Evolutionary conservation across 2,888 invertebrate genomes (phyloP), one percentile per base, ranked within the genome.

Genomic region (Thecophora atra): DNA sequence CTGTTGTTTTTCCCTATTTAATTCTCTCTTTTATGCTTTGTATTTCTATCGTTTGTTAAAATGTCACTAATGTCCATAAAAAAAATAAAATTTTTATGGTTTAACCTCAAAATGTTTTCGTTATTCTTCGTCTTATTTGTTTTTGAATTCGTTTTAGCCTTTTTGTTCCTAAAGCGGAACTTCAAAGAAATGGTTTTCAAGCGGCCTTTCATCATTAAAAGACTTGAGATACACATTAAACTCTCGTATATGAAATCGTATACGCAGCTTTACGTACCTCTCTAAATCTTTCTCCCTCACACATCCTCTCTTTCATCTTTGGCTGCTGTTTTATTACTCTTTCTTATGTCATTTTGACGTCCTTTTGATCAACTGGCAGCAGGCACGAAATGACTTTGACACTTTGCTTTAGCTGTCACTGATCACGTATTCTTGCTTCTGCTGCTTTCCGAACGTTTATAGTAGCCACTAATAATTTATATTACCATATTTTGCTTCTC

Each of bases 391-490:
- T 62, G 70, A 62, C 63, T 62, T 70, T 70, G 63, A 70, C 70
- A 70, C 62, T 63, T 63, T 15, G 63, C 70, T 62, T 70, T 52
- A 63, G 70, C 70, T 70, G 63, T 63, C 70, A 70, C 30, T 62
- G 62, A 21, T 51, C 37, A 37, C 70, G 70, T 52, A 51, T 15
- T n/a, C n/a, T n/a, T 26, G 51, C 70, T 47, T 58, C 11, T 58
- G 6, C n/a, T 47, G 15, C 5, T 17, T 24, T 68, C 58, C 58
- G 24, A 58, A 58, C 37, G 28, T 54, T 26, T 67, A 19, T 54
- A 30, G 19, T 52, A 11, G 26, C 24, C 24, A 24, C 24, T 56
- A 24, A n/a, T n/a, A 5, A 44, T 44, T 44, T 47, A 17, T n/a
- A 8, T 47, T 47, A n/a, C 17, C 24, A 17, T 60, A n/a, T 2